These are phyloP conservation scores for Holocentrus rufus DNA, from an alignment of 2,797 vertebrate genomes.

Conservation along the genomic window DNA sequence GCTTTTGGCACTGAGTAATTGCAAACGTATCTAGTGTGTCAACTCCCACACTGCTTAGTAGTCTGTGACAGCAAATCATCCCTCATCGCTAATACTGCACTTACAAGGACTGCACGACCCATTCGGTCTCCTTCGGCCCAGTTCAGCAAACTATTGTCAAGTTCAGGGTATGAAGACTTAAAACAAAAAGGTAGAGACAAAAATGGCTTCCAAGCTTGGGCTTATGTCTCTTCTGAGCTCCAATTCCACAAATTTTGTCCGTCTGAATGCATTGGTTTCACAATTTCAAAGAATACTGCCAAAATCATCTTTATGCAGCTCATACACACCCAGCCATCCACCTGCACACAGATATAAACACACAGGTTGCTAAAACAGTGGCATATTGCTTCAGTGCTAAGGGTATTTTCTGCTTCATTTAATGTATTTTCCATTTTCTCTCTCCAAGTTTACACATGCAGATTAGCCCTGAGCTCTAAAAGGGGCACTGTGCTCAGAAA, in stretches of 20 bases:
- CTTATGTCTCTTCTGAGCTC: not conserved
- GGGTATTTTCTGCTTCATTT: slow-evolving; percentile 8
- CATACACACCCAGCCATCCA: not conserved
- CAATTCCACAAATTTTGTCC: not conserved
- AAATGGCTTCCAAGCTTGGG: not conserved
- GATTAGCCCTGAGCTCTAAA: slow-evolving; percentile 12
- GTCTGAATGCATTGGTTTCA: slow-evolving; percentile 5
- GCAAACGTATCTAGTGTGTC: slow-evolving; percentile 51
- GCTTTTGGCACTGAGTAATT: slow-evolving; percentile 60
- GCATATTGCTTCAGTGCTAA: too few species aligned
- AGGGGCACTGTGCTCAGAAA: not conserved
- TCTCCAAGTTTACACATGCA: not conserved
- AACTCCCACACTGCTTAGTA: slow-evolving; percentile 49
- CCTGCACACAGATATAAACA: not conserved
- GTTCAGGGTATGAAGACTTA: not conserved
- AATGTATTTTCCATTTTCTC: not conserved
- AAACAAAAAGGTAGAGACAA: not conserved
- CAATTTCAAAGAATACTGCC: not conserved
- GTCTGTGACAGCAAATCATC: slow-evolving; percentile 48
- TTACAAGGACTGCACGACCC: slow-evolving; percentile 12
- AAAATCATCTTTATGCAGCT: not conserved
- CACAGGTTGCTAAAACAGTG: too few species aligned
- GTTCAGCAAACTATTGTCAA: not conserved
- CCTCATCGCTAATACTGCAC: slow-evolving; percentile 21
- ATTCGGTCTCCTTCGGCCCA: slow-evolving; percentile 30